Evolutionary conservation across 2,797 vertebrate genomes (phyloP).

Genomic region (Coccyzus lansbergi): DNA sequence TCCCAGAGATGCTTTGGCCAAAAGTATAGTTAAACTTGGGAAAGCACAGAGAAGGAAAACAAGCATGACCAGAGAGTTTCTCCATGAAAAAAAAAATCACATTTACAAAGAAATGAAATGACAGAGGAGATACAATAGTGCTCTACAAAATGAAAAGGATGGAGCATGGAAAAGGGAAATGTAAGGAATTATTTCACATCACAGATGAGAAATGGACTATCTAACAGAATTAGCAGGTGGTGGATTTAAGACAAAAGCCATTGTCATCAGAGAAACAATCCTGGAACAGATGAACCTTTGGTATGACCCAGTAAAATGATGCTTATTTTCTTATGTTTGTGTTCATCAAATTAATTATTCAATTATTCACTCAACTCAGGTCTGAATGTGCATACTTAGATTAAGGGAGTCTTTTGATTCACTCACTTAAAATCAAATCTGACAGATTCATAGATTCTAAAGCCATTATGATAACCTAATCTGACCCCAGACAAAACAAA

Average conservation of each 20-base stretch:
- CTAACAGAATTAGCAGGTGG: neutral
- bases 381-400: constrained; percentile 42
- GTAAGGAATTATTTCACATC: neutral
- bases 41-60: neutral
- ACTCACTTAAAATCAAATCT: constrained; percentile 48
- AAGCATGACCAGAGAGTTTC: neutral
- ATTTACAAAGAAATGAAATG: neutral
- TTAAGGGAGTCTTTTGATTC: constrained; percentile 34
- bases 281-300: constrained; percentile 6
- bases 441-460: constrained; percentile 65
- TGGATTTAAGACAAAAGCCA: constrained; percentile 33
- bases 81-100: neutral
- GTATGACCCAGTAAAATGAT: neutral
- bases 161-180: neutral
- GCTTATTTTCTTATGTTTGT: neutral
- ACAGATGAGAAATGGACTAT: neutral
- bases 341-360: constrained; percentile 44
- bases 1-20: neutral
- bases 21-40: neutral
- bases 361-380: constrained; percentile 38
- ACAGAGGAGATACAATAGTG: neutral
- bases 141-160: neutral
- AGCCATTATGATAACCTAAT: constrained; percentile 46
- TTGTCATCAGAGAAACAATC: neutral
- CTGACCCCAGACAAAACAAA: constrained; percentile 63